Base-by-base conservation (phyloP, 2,888 invertebrate genomes). In the Cosmorhoe ocellata region DNA sequence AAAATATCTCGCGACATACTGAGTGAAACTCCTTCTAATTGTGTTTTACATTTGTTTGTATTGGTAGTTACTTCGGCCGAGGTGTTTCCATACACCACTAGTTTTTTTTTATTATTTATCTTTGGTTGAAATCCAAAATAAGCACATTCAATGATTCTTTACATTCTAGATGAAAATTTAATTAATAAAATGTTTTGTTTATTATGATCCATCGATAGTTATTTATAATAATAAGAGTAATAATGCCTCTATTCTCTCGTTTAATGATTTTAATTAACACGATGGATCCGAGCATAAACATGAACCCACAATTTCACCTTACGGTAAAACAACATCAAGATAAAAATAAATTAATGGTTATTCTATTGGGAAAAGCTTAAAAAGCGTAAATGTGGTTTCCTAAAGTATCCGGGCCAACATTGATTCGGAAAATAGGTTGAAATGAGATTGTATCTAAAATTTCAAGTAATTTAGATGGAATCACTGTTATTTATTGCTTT, bases 351-450 rank as follows among this genome's bases (percentile, higher is more conserved):
- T 66, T 63, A 69, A 69, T 65, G 62, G 64, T 58, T 24, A 58
- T 66, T 71, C 66, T 63, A 73, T 71, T 62, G 69, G 67, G 71
- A 74, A 70, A 69, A 67, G 66, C 64, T 68, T 66, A 61, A 38
- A 48, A 63, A 64, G 63, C 44, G 34, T 39, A 37, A 51, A 51
- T 47, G 44, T 44, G 50, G 44, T 37, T 37, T 31, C 40, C 40
- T 8, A 44, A 55, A 53, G 54, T 55, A 38, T 52, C 40, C 32
- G 26, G 24, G 43, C 34, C 27, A 51, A 59, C 53, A 48, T 56
- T 56, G 53, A 59, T 57, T 57, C 28, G 27, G 32, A 51, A 57
- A 59, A 61, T 59, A 61, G 50, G 59, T 54, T 56, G 33, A 49
- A 57, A 13, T 42, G 41, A 57, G 51, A 58, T 56, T 61, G 51